Percentiles rank a stretch among this genome's conserved stretches.
These are phyloP conservation scores for Oriolus oriolus DNA, from an alignment of 2,113 vertebrate species.

Conservation along the genomic window DNA sequence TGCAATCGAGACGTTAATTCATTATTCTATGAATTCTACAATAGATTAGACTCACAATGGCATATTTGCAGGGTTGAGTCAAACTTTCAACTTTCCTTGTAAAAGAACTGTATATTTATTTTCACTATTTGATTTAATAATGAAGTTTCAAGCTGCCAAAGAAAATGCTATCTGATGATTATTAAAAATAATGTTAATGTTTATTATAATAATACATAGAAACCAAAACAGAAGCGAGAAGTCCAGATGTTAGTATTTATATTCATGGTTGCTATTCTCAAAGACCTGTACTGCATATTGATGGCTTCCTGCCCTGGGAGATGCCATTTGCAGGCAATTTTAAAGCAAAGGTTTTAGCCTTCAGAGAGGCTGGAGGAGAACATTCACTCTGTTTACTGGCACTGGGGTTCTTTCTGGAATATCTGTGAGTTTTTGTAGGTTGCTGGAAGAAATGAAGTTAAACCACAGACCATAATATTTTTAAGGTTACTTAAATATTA, in stretches of 20 bases:
- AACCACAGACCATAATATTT: neutral
- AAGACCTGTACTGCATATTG: neutral
- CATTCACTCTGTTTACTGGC: neutral
- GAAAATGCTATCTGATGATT: constrained; percentile 10
- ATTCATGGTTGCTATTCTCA: constrained; percentile 4
- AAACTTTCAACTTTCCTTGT: constrained; percentile 8
- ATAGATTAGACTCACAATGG: neutral
- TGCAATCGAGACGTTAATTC: neutral
- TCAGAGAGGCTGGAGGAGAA: neutral
- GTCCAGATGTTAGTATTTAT: constrained; percentile 36
- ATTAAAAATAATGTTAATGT: constrained; percentile 32
- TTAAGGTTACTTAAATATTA: neutral
- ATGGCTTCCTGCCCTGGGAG: constrained; percentile 22
- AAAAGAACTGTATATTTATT: constrained; percentile 1
- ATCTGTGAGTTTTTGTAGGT: neutral
- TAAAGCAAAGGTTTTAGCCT: neutral
- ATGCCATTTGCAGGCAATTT: neutral
- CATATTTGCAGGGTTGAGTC: constrained; percentile 10
- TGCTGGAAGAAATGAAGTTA: neutral
- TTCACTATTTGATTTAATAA: constrained; percentile 4
- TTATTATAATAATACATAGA: constrained; percentile 28
- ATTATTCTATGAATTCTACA: constrained; percentile 1
- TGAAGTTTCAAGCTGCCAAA: constrained; percentile 1
- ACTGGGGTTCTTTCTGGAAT: neutral
- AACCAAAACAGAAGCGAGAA: neutral